Percentiles rank a stretch among this genome's conserved stretches.
phyloP scores from a whole-genome alignment of 1,140 invertebrate genomes.

The Pseudomyrmex pallidus region DNA sequence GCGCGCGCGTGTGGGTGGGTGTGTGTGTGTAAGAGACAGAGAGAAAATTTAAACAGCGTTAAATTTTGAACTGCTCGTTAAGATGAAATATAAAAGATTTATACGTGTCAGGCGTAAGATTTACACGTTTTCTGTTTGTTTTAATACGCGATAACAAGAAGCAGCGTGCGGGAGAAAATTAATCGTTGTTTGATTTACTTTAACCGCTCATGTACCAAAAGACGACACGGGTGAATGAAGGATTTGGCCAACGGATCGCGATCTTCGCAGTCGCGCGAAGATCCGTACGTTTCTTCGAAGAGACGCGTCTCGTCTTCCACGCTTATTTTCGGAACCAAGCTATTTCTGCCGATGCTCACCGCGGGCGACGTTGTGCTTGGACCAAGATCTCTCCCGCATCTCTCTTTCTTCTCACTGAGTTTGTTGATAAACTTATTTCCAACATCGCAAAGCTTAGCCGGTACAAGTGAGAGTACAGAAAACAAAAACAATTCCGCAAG shows the following conservation, averaged over 20 bases:
- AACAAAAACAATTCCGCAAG: not conserved
- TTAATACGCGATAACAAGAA: not conserved
- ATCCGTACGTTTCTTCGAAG: conserved; percentile 42
- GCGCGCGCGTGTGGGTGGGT: not conserved
- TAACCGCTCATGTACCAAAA: not conserved
- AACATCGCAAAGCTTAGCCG: conserved; percentile 46
- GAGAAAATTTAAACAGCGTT: no score
- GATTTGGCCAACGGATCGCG: conserved; percentile 12
- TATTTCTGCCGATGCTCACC: conserved; percentile 69
- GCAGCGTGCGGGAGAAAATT: not conserved
- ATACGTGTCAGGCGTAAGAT: not conserved
- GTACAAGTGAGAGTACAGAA: conserved; percentile 15
- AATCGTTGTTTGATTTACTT: conserved; percentile 1
- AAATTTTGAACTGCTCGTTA: not conserved
- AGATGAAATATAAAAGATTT: conserved; percentile 17
- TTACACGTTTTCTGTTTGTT: not conserved
- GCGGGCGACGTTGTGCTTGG: conserved; percentile 22
- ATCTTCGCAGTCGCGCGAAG: conserved; percentile 14
- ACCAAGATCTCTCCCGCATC: conserved; percentile 61
- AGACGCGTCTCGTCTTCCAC: conserved; percentile 63
- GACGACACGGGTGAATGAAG: conserved; percentile 41
- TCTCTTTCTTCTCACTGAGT: conserved; percentile 22
- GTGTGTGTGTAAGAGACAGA: not conserved
- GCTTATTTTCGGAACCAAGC: conserved; percentile 66
- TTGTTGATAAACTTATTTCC: conserved; percentile 79